Base-by-base conservation (phyloP, 2,888 invertebrate species). In the Temnothorax unifasciatus region DNA sequence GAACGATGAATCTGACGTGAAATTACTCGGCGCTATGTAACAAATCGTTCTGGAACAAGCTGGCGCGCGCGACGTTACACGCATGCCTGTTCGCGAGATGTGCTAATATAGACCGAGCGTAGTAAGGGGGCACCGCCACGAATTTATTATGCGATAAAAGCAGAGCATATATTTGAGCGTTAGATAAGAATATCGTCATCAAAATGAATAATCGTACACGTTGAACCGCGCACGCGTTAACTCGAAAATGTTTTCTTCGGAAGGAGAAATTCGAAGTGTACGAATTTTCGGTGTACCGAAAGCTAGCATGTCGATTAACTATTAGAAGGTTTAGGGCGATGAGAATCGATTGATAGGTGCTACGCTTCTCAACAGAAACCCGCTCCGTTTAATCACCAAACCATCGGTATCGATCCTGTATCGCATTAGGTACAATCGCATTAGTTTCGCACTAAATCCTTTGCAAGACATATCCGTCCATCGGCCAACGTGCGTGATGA, bases 1-100 rank as follows among this genome's bases (percentile, higher is more conserved):
- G 84, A 64, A 86, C 86, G 84, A 87, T 89, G 89, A 90, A 86
- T 88, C 83, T 87, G 90, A 88, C 89, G 79, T 77, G 81, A 86
- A 73, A 84, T 69, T 87, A 89, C 79, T 82, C 71, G 88, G 85
- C 79, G 76, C 64, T 85, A 87, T 84, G 85, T 89, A 89, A 90
- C 90, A 89, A 90, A 90, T 89, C 79, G 84, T 50, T 54, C 29
- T 47, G 71, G 54, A 79, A 63, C 84, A 61, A 59, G 29, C 44
- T 34, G 63, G 41, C 44, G 79, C 81, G 81, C 25, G 74, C 57
- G 18, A 52, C 41, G n/a, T 68, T 68, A 52, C 38, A 54, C 68
- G 13, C 41, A 11, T 18, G 44, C 38, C 59, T 57, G 74, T 59
- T 54, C 29, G 34, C 82, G 44, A 54, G 79, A 44, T 76, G 54